Conservation (phyloP, 2,797 vertebrate species). For the Austrolebias charrua region DNA sequence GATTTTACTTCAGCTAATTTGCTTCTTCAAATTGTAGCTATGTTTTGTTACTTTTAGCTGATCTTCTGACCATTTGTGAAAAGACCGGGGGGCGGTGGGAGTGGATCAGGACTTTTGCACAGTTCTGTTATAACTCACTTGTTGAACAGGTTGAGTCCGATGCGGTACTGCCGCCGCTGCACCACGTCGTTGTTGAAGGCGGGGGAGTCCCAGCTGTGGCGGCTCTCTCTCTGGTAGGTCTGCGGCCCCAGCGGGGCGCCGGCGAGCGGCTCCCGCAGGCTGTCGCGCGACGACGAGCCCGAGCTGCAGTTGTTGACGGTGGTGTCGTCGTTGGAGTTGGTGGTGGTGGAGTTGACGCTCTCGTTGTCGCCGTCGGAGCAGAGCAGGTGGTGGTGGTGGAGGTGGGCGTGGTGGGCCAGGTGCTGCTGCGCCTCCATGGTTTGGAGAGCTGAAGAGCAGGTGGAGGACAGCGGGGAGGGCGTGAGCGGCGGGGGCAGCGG, state of each 20-base stretch:
- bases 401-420: slow-evolving; percentile 57
- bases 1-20: too few species aligned
- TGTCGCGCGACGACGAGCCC: slow-evolving; percentile 91
- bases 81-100: too few species aligned
- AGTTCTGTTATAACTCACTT: slow-evolving; percentile 78
- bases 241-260: slow-evolving; percentile 81
- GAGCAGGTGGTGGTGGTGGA: slow-evolving; percentile 66
- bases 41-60: too few species aligned
- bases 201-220: slow-evolving; percentile 92
- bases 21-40: too few species aligned
- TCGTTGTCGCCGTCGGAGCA: slow-evolving; percentile 92
- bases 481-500: slow-evolving; percentile 71
- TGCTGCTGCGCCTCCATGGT: slow-evolving; percentile 73
- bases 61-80: too few species aligned
- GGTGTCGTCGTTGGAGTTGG: slow-evolving; percentile 90
- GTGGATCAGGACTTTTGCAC: background rate
- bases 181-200: slow-evolving; percentile 93
- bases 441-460: slow-evolving; percentile 71
- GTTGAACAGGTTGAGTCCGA: slow-evolving; percentile 95
- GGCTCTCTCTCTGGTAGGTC: slow-evolving; percentile 90
- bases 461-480: slow-evolving; percentile 72
- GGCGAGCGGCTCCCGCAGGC: slow-evolving; percentile 79
- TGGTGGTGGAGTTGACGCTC: slow-evolving; percentile 92
- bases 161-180: slow-evolving; percentile 92
- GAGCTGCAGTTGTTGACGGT: slow-evolving; percentile 92